Base-by-base conservation (phyloP, 2,888 invertebrate species). In the Ectemnius lituratus region DNA sequence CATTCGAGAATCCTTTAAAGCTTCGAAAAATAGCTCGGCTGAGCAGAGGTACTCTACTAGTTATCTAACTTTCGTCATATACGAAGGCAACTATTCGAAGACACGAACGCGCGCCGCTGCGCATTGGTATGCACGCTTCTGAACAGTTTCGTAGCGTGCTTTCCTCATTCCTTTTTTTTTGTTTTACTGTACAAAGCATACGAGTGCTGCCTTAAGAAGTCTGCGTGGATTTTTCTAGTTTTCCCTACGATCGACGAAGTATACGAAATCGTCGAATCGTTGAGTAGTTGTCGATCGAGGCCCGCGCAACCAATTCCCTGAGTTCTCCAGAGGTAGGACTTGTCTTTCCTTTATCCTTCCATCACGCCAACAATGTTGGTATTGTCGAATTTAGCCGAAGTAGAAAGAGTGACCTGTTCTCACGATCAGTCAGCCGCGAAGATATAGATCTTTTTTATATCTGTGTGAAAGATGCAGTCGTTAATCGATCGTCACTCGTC, bases 1-100 rank as follows among this genome's bases (percentile, higher is more conserved):
- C 11, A 27, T 75, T 68, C 47, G 63, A 67, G 68, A 70, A 49
- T 63, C 49, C 67, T 72, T 62, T 72, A 78, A 84, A 82, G 76
- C 81, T 78, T 84, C 73, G 70, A 85, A 86, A 85, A 85, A 85
- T 86, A 85, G 80, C 70, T 81, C 69, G 71, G 70, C 68, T 78
- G 66, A 67, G 71, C 73, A 62, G 52, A 69, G 45, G 58, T 52
- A 62, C 67, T 75, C 78, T 79, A 82, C 56, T 70, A 59, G 75
- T 73, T 46, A 72, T 78, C 79, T 79, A 85, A 76, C 72, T 77
- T 75, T 79, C 78, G 63, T 78, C 76, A 71, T 82, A 70, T 84
- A 84, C 80, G 77, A 88, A 88, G 88, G 88, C 88, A 88, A 85
- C 84, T 85, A 86, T 85, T 85, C 75, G 78, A 88, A 87, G 87